Evolutionary conservation across 2,797 vertebrate genomes (phyloP).

Genomic region (Anguilla anguilla): DNA sequence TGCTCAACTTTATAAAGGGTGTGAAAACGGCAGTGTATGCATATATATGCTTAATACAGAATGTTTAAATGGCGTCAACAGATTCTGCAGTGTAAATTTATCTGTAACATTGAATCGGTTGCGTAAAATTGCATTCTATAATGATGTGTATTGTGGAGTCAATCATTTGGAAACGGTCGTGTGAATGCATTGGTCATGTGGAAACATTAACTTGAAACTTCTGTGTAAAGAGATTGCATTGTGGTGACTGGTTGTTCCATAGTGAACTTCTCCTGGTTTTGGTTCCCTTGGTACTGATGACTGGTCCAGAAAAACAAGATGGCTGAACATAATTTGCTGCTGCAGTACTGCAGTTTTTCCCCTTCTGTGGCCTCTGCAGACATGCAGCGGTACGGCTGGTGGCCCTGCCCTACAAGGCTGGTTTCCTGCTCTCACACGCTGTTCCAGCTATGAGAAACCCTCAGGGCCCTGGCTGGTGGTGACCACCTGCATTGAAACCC

Average conservation of each 20-base stretch:
- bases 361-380: not conserved
- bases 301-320: not conserved
- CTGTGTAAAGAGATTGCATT: not conserved
- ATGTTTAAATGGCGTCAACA: too few species aligned
- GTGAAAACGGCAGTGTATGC: too few species aligned
- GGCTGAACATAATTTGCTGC: not conserved
- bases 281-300: not conserved
- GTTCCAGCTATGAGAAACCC: not conserved
- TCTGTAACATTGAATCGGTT: too few species aligned
- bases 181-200: not conserved
- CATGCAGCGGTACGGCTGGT: not conserved
- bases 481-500: slow-evolving; percentile 24
- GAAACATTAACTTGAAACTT: not conserved
- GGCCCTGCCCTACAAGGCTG: not conserved
- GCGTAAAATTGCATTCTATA: not conserved
- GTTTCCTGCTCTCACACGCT: slow-evolving; percentile 7
- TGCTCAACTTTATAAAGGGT: too few species aligned
- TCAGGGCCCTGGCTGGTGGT: not conserved
- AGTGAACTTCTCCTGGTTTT: not conserved
- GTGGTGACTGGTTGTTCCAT: not conserved
- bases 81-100: too few species aligned
- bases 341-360: not conserved
- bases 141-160: not conserved
- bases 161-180: not conserved
- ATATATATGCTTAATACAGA: too few species aligned